Evolutionary conservation across 2,888 invertebrate genomes (phyloP).

Genomic region (Keiferia lycopersicella): DNA sequence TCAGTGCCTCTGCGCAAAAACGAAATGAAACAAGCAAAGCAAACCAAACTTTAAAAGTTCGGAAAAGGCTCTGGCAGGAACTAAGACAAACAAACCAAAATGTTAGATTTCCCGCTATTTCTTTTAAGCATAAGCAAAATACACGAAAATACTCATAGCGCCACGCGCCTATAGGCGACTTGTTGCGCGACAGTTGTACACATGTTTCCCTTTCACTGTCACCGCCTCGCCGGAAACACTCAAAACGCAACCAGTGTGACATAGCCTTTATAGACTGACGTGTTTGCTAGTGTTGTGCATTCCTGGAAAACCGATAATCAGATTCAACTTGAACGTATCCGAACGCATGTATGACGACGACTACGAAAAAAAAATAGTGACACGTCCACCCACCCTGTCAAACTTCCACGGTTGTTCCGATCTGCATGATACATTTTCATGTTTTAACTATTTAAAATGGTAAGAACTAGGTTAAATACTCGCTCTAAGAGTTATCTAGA

Average conservation of each 20-base stretch:
- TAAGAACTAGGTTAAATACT: slow-evolving; percentile 50
- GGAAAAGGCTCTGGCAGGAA: too few species aligned
- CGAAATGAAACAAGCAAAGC: too few species aligned
- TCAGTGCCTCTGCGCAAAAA: too few species aligned
- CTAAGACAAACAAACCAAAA: too few species aligned
- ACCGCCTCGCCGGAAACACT: too few species aligned
- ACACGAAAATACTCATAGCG: too few species aligned
- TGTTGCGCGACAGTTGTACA: too few species aligned
- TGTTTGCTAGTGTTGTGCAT: not conserved
- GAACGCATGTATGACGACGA: not conserved
- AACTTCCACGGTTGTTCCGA: slow-evolving; percentile 58
- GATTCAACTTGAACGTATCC: slow-evolving; percentile 6
- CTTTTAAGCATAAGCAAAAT: too few species aligned
- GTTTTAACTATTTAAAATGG: slow-evolving; percentile 73
- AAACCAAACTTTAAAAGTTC: too few species aligned
- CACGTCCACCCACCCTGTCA: slow-evolving; percentile 75
- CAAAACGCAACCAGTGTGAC: not conserved
- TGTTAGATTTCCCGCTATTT: too few species aligned
- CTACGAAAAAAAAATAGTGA: slow-evolving; percentile 46
- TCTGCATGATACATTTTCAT: slow-evolving; percentile 65
- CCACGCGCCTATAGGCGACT: too few species aligned
- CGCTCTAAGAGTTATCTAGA: not conserved
- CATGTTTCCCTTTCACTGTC: too few species aligned
- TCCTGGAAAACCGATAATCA: not conserved
- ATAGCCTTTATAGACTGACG: not conserved